Percentiles rank a stretch among this genome's conserved stretches.
Conservation (phyloP, 2,888 invertebrate species). For the Minunthozetes semirufus region DNA sequence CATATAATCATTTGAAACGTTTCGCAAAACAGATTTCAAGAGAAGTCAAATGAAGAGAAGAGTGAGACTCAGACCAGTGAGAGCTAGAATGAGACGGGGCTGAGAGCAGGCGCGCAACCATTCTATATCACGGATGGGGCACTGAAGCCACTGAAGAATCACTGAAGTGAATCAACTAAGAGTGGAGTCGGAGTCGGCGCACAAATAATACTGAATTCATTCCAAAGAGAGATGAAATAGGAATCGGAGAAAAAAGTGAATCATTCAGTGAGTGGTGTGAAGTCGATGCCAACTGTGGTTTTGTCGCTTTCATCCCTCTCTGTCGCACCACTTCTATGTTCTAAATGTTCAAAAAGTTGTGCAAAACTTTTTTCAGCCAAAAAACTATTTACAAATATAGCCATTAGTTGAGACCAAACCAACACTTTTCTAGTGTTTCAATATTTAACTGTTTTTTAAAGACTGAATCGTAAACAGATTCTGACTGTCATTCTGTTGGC, state of each 20-base stretch:
- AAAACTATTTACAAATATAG: background rate
- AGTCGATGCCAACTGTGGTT: conserved; percentile 25
- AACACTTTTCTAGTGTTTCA: conserved; percentile 18
- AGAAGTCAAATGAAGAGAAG: conserved; percentile 36
- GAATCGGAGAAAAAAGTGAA: conserved; percentile 24
- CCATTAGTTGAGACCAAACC: background rate
- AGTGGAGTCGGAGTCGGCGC: background rate
- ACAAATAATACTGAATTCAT: background rate
- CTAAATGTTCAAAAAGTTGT: conserved; percentile 5
- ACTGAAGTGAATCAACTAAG: conserved; percentile 26
- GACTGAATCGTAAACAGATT: conserved; percentile 19
- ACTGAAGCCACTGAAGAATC: conserved; percentile 28
- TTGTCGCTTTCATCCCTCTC: background rate
- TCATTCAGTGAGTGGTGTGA: conserved; percentile 28
- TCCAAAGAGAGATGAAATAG: conserved; percentile 29
- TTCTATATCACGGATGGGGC: conserved; percentile 21
- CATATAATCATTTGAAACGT: conserved; percentile 33
- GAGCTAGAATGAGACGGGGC: conserved; percentile 40
- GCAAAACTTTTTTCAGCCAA: background rate
- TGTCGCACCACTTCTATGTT: conserved; percentile 1
- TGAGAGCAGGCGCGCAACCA: conserved; percentile 36
- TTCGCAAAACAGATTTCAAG: conserved; percentile 34
- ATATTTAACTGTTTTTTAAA: background rate
- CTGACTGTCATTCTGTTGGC: conserved; percentile 17
- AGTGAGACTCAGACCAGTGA: conserved; percentile 40